Percentiles rank a stretch among this genome's conserved stretches.
phyloP scores from a whole-genome alignment of 1,140 invertebrate genomes.

The Zaprionus davidi region DNA sequence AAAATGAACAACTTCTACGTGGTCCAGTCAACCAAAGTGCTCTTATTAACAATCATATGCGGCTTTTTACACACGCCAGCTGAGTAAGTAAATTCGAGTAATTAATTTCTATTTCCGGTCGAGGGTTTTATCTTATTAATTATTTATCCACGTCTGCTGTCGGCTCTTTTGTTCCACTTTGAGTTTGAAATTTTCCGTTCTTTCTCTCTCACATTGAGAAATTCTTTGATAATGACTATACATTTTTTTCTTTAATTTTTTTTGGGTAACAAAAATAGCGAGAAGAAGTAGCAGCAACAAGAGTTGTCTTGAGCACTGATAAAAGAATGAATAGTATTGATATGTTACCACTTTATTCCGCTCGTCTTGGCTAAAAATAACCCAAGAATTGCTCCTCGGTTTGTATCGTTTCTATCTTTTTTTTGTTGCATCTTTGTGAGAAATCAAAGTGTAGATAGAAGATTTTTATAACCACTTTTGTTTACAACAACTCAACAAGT shows the following conservation, averaged over 20 bases:
- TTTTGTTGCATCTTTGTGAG: background rate
- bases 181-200: background rate
- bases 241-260: conserved; percentile 22
- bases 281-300: background rate
- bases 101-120: background rate
- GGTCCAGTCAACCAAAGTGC: conserved; percentile 25
- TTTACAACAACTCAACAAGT: conserved; percentile 1
- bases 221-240: conserved; percentile 36
- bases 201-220: background rate
- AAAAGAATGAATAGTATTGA: conserved; percentile 17
- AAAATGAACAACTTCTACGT: conserved; percentile 29
- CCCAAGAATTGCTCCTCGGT: conserved; percentile 11
- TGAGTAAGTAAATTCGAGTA: conserved; percentile 43
- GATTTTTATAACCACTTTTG: background rate
- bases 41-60: conserved; percentile 51
- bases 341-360: conserved; percentile 24
- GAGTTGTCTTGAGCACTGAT: conserved; percentile 4
- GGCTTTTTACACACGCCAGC: conserved; percentile 17
- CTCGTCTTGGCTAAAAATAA: conserved; percentile 17
- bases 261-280: conserved; percentile 10
- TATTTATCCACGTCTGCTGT: background rate
- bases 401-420: background rate
- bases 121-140: conserved; percentile 3
- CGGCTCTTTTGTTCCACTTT: background rate
- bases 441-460: conserved; percentile 1